Evolutionary conservation across 2,888 invertebrate species (phyloP).

Genomic region (Dynastes hyllus): DNA sequence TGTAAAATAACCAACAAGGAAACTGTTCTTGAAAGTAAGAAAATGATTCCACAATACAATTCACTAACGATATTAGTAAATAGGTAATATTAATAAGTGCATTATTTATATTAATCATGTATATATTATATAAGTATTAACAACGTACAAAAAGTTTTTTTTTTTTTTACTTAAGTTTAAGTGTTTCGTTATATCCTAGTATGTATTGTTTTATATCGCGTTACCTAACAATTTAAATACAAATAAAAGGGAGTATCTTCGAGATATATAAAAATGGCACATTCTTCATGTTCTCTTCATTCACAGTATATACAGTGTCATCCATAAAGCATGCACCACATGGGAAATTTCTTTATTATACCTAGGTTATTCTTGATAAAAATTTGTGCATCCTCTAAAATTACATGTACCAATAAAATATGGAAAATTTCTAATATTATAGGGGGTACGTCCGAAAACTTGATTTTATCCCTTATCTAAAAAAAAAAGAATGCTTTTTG

Average conservation of each 20-base stretch:
- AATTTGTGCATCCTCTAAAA: too few species aligned
- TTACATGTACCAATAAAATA: too few species aligned
- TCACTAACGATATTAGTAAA: slow-evolving; percentile 9
- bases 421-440: too few species aligned
- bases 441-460: too few species aligned
- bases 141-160: slow-evolving; percentile 42
- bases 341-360: too few species aligned
- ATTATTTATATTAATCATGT: slow-evolving; percentile 15
- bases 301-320: too few species aligned
- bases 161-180: slow-evolving; percentile 5
- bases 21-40: background rate
- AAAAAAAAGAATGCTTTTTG: too few species aligned
- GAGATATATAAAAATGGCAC: slow-evolving; percentile 21
- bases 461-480: too few species aligned
- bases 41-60: slow-evolving; percentile 8
- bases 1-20: too few species aligned
- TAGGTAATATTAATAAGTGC: slow-evolving; percentile 6
- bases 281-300: slow-evolving; percentile 2
- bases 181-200: too few species aligned
- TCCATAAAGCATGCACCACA: too few species aligned
- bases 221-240: slow-evolving; percentile 8
- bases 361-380: too few species aligned
- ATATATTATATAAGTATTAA: slow-evolving; percentile 42
- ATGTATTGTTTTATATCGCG: background rate
- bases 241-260: background rate